A percentile compares a stretch with the other conserved stretches of the same genome.
phyloP scores from a whole-genome alignment of 1,140 invertebrate genomes.

The Chironomus tepperi region DNA sequence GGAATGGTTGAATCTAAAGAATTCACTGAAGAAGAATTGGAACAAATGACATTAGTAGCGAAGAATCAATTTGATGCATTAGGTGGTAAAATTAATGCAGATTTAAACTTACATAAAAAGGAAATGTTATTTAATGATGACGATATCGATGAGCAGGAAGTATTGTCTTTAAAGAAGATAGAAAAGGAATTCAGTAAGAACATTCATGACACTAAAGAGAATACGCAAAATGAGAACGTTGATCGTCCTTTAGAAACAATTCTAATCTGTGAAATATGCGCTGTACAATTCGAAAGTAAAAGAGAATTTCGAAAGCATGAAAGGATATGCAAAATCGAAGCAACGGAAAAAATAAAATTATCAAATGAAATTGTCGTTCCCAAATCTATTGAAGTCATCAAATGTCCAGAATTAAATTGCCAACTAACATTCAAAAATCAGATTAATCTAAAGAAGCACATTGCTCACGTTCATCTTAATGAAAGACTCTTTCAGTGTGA shows the following conservation, averaged over 20 bases:
- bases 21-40: background rate
- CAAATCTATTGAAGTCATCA: too few relatives aligned
- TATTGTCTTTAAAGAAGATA: background rate
- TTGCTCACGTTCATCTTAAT: background rate
- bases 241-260: background rate
- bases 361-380: background rate
- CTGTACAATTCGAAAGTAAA: background rate
- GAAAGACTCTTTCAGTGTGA: background rate
- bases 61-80: background rate
- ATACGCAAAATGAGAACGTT: background rate
- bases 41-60: background rate
- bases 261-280: background rate
- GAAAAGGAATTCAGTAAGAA: background rate
- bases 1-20: background rate
- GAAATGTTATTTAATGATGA: background rate
- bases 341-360: background rate
- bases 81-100: background rate
- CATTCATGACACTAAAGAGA: background rate
- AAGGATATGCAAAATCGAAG: background rate
- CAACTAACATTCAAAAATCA: background rate
- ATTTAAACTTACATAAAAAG: background rate
- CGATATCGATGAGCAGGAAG: background rate
- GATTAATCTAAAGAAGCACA: background rate
- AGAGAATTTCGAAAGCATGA: background rate
- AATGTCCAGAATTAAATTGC: background rate